Percentiles rank a stretch among this genome's conserved stretches.
phyloP scores from a whole-genome alignment of 2,888 invertebrate genomes.

The Phanerotoma sp. region DNA sequence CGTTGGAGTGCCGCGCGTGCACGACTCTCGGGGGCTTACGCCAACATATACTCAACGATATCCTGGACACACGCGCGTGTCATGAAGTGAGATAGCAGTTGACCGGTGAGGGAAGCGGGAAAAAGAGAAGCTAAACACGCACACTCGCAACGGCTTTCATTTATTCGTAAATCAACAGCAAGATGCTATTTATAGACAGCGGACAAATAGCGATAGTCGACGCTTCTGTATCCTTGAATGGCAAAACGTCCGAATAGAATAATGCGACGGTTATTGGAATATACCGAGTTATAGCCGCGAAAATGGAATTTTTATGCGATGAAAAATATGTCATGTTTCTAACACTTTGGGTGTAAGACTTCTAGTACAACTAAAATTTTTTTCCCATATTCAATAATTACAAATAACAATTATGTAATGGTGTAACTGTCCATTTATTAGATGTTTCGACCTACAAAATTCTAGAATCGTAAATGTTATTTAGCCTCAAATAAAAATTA shows the following conservation, averaged over 20 bases:
- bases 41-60: slow-evolving; percentile 8
- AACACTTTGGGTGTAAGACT: too few relatives aligned
- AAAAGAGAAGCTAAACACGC: slow-evolving; percentile 4
- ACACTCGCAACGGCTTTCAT: slow-evolving; percentile 44
- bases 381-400: too few relatives aligned
- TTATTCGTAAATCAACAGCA: slow-evolving; percentile 55
- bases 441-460: too few relatives aligned
- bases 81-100: slow-evolving; percentile 1
- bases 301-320: background rate
- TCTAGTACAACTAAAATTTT: background rate
- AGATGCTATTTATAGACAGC: slow-evolving; percentile 50
- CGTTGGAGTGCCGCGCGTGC: slow-evolving; percentile 10
- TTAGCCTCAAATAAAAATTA: too few relatives aligned
- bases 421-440: too few relatives aligned
- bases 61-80: slow-evolving; percentile 9
- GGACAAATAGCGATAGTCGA: slow-evolving; percentile 53
- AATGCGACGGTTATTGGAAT: slow-evolving; percentile 26
- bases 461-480: too few relatives aligned
- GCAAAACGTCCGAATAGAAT: slow-evolving; percentile 43
- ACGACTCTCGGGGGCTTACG: slow-evolving; percentile 9
- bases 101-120: background rate
- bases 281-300: background rate
- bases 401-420: too few relatives aligned
- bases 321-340: too few relatives aligned
- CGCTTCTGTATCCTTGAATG: slow-evolving; percentile 47